phyloP scores from a whole-genome alignment of 2,113 vertebrate species.

The Plotosus lineatus region DNA sequence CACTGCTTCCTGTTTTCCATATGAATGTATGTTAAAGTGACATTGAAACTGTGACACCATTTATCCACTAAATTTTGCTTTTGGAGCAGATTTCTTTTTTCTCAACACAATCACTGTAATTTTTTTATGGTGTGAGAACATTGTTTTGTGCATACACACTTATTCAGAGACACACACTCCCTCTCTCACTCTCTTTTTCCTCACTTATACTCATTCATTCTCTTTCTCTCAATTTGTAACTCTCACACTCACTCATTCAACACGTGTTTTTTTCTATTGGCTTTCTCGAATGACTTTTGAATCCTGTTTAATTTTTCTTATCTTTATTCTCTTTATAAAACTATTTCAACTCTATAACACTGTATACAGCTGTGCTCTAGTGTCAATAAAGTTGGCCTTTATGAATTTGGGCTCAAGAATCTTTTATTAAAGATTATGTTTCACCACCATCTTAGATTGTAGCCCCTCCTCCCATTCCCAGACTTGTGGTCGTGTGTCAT shows the following conservation, averaged over 20 bases:
- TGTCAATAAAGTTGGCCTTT: constrained; percentile 91
- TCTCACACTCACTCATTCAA: constrained; percentile 63
- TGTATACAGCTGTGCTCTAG: constrained; percentile 80
- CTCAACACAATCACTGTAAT: constrained; percentile 23
- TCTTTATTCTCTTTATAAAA: constrained; percentile 46
- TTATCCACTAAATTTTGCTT: constrained; percentile 3
- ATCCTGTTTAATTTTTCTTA: constrained; percentile 34
- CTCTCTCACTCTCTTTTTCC: not conserved
- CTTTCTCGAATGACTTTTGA: constrained; percentile 44
- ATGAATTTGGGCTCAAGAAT: constrained; percentile 78
- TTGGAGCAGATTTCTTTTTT: constrained; percentile 8
- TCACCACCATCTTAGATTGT: constrained; percentile 47
- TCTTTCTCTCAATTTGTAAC: constrained; percentile 20
- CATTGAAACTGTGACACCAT: constrained; percentile 28
- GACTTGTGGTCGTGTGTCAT: constrained; percentile 29
- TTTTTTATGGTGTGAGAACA: constrained; percentile 13
- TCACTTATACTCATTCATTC: not conserved
- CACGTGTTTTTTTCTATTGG: constrained; percentile 60
- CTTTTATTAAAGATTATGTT: constrained; percentile 68
- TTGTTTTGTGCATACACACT: constrained; percentile 8
- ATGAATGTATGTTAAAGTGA: constrained; percentile 43
- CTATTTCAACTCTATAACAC: constrained; percentile 65
- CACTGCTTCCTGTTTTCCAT: constrained; percentile 41
- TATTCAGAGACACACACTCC: not conserved
- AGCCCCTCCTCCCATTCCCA: constrained; percentile 14